These are phyloP conservation scores for Danionella cerebrum DNA, from an alignment of 2,113 vertebrate genomes.

Conservation along the genomic window DNA sequence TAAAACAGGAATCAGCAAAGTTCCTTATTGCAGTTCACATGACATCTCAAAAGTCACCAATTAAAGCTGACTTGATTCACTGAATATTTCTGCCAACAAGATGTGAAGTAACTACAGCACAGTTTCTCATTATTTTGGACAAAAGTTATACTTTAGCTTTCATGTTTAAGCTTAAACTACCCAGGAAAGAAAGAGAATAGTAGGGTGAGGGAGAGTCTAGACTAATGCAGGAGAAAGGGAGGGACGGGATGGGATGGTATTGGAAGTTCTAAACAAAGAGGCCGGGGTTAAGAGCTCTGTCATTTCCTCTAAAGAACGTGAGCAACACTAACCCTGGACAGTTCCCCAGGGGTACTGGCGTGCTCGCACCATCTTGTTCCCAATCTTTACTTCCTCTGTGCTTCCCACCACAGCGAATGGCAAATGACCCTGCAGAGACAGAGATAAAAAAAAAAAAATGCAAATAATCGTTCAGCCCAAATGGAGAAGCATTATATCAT, in stretches of 20 bases:
- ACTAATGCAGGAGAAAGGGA: background rate
- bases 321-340: conserved; percentile 76
- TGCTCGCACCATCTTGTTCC: conserved; percentile 97
- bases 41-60: no score
- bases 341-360: conserved; percentile 98
- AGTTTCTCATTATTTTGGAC: background rate
- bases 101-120: no score
- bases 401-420: conserved; percentile 95
- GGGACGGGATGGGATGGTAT: conserved; percentile 1
- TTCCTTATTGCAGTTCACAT: no score
- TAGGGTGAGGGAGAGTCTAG: background rate
- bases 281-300: conserved; percentile 12
- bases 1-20: no score
- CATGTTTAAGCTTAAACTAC: no score
- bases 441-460: background rate
- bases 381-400: conserved; percentile 96
- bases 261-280: conserved; percentile 7
- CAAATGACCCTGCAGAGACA: conserved; percentile 80
- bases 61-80: no score
- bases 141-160: background rate
- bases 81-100: no score
- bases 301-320: conserved; percentile 52
- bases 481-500: no score
- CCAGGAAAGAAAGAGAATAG: background rate
- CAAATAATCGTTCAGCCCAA: no score